Base-by-base conservation (phyloP, 2,113 vertebrate species). In the Nyctibius bracteatus region DNA sequence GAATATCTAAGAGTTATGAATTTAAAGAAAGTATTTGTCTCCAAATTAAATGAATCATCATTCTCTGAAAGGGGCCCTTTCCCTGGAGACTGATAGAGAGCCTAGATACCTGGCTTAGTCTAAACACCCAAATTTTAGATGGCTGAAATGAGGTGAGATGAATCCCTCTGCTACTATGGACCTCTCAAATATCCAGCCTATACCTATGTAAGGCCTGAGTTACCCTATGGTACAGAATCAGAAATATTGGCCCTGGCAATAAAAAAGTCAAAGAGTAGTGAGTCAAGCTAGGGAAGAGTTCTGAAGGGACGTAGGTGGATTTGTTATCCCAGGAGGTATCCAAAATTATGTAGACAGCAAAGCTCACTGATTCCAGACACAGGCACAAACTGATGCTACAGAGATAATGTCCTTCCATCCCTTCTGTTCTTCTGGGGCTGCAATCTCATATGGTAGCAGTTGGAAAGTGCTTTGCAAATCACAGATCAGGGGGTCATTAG, bases 41-140 rank as follows among this genome's bases (percentile, higher is more conserved):
- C 23, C 70, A 71, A 73, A 87, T 94, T 46, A 93, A 93, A 94
- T 91, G 65, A 92, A 81, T 84, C 72, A 90, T 90, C 84, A 10
- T 87, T 95, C 65, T 81, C 47, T 90, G 92, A 89, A 91, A 90
- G 52, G 25, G 70, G 20, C 52, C 51, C 51, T 91, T 94, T 94
- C 35, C 68, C 70, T 74, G 92, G 47, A 89, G 77, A 46, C 51
- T 59, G 25, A 52, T 46, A 51, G 41, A 79, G 25, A 87, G 30
- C 46, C 68, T 35, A 16, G 51, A 75, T 61, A 46, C 37, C 61
- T 79, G 61, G 19, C 47, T 78, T 62, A 55, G 81, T 94, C 73
- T 74, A 74, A 73, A 92, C 87, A 74, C 25, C 17, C 77, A 81
- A 71, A 89, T 87, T 89, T 92, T 8, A 63, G 73, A 25, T 67